These are phyloP conservation scores for Zoanthus sociatus DNA, from an alignment of 92 coral and sea anemone species.

Conservation along the genomic window DNA sequence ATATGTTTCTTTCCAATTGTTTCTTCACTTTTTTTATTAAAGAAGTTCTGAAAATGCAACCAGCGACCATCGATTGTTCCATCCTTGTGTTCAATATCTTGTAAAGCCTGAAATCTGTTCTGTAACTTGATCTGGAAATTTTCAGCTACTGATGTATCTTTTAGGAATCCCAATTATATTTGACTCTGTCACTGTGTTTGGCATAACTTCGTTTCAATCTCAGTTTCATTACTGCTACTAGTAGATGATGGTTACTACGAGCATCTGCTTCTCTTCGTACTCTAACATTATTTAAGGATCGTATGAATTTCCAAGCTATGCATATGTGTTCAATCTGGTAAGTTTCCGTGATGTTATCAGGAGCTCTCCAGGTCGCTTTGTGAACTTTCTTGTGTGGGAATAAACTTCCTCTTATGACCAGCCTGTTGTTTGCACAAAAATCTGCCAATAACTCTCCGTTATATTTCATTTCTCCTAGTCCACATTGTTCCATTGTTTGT, in stretches of 20 bases:
- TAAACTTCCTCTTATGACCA: neutral
- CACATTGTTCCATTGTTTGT: neutral
- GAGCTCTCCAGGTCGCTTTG: neutral
- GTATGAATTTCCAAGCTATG: neutral
- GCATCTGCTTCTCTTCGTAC: neutral
- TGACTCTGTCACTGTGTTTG: neutral
- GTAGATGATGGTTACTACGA: neutral
- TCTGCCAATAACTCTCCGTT: conserved; percentile 40
- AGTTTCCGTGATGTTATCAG: neutral
- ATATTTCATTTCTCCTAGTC: neutral
- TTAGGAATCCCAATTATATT: neutral
- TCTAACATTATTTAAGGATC: neutral
- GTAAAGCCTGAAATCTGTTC: neutral
- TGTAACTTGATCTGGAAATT: neutral
- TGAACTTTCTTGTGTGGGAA: neutral
- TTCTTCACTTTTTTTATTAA: neutral
- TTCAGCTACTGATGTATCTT: neutral
- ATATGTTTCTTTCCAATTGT: neutral
- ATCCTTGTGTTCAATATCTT: neutral
- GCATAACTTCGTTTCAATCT: neutral
- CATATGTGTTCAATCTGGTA: neutral
- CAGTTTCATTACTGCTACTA: neutral
- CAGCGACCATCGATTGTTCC: neutral
- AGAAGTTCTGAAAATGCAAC: neutral
- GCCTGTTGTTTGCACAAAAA: neutral